A percentile compares a stretch with the other conserved stretches of the same genome.
These are phyloP conservation scores for Atherinosoma microstoma DNA, from an alignment of 2,797 vertebrate genomes.

Conservation along the genomic window DNA sequence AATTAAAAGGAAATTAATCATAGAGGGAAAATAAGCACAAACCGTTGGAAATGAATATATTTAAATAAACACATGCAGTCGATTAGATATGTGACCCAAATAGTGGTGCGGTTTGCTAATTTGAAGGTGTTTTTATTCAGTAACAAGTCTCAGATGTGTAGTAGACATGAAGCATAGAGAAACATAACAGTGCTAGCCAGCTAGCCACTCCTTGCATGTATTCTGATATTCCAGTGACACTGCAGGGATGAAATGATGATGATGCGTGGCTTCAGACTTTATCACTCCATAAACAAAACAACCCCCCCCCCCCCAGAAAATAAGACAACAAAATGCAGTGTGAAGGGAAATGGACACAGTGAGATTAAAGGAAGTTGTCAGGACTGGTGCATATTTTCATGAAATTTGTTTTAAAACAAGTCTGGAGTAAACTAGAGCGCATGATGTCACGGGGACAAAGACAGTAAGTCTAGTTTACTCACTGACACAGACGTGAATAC, in stretches of 20 bases:
- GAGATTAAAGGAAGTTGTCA: neutral
- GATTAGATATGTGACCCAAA: neutral
- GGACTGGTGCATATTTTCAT: neutral
- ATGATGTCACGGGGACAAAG: neutral
- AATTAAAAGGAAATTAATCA: conserved; percentile 1
- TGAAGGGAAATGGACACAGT: neutral
- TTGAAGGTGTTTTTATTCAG: conserved; percentile 11
- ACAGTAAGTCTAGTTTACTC: neutral
- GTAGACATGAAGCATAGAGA: neutral
- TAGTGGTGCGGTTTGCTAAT: conserved; percentile 19
- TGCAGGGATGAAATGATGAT: neutral
- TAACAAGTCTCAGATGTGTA: conserved; percentile 9
- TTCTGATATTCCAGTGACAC: conserved; percentile 1
- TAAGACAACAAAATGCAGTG: neutral
- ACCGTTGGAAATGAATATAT: conserved; percentile 1
- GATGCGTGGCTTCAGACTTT: no score
- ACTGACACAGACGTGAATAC: neutral
- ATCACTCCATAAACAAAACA: neutral
- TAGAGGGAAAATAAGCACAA: neutral
- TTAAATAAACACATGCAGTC: conserved; percentile 8
- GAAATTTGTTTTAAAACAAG: no score
- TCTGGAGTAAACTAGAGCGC: neutral
- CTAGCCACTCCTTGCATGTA: conserved; percentile 38
- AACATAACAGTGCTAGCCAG: conserved; percentile 47
- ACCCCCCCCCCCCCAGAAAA: neutral